Percentiles rank a stretch among this genome's conserved stretches.
These are phyloP conservation scores for Ferdinandea cuprea DNA, from an alignment of 2,888 invertebrate species.

Conservation along the genomic window DNA sequence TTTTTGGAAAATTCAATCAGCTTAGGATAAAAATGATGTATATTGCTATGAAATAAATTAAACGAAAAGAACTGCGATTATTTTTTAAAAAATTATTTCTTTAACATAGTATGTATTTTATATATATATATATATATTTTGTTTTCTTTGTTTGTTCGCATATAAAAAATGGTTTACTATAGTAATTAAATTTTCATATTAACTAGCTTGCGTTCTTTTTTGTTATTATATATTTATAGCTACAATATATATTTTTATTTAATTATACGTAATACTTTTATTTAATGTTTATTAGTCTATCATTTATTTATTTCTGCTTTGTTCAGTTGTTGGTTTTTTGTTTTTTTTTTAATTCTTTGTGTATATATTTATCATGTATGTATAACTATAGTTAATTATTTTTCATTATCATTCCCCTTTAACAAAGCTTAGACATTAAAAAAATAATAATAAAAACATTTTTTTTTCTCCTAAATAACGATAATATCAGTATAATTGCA, in stretches of 20 bases:
- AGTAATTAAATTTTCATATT: slow-evolving; percentile 66
- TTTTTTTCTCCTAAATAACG: slow-evolving; percentile 67
- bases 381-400: slow-evolving; percentile 57
- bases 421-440: slow-evolving; percentile 70
- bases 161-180: slow-evolving; percentile 71
- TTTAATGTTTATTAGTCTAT: slow-evolving; percentile 75
- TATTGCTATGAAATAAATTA: slow-evolving; percentile 57
- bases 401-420: slow-evolving; percentile 41
- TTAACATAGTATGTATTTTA: slow-evolving; percentile 62
- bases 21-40: slow-evolving; percentile 51
- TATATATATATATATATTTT: slow-evolving; percentile 27
- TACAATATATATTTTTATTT: slow-evolving; percentile 63
- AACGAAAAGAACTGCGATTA: slow-evolving; percentile 48
- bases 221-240: slow-evolving; percentile 52
- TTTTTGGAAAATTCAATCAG: slow-evolving; percentile 49
- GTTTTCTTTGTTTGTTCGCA: slow-evolving; percentile 65
- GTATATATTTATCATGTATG: slow-evolving; percentile 32
- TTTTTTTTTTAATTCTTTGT: slow-evolving; percentile 31
- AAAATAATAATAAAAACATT: slow-evolving; percentile 52
- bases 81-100: slow-evolving; percentile 31
- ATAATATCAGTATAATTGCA: slow-evolving; percentile 73
- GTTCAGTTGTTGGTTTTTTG: slow-evolving; percentile 33
- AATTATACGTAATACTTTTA: slow-evolving; percentile 68
- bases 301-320: slow-evolving; percentile 48
- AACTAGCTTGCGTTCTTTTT: slow-evolving; percentile 62